phyloP scores from a whole-genome alignment of 2,888 invertebrate genomes.

The Dynastes maya region DNA sequence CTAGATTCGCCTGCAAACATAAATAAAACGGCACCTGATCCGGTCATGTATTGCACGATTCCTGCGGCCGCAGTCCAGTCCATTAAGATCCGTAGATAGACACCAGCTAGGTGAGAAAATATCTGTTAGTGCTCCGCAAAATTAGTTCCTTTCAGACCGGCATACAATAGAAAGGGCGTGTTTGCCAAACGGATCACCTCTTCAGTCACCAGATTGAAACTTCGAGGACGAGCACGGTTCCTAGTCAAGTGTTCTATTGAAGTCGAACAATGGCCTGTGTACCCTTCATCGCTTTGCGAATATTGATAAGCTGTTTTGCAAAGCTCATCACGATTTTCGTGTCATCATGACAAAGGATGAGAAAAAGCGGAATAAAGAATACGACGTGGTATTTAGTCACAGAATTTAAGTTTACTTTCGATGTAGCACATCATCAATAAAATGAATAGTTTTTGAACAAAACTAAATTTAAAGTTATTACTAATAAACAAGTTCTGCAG shows the following conservation, averaged over 20 bases:
- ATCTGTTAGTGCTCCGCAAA: constrained; percentile 60
- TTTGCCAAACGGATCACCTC: constrained; percentile 61
- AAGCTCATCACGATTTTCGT: constrained; percentile 59
- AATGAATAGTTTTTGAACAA: too few species aligned
- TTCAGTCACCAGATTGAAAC: constrained; percentile 62
- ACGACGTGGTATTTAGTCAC: not conserved
- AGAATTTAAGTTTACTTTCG: not conserved
- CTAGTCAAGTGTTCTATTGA: constrained; percentile 64
- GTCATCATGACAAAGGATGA: constrained; percentile 12
- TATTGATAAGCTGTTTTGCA: constrained; percentile 65
- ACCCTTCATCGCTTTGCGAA: constrained; percentile 62
- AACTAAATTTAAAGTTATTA: too few species aligned
- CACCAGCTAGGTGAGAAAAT: constrained; percentile 56
- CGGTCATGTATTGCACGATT: constrained; percentile 23
- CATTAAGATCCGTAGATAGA: constrained; percentile 53
- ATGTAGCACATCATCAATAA: not conserved
- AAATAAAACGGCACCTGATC: constrained; percentile 51
- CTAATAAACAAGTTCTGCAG: too few species aligned
- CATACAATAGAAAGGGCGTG: constrained; percentile 56
- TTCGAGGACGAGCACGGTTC: constrained; percentile 61
- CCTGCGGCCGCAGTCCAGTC: constrained; percentile 3
- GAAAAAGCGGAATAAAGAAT: constrained; percentile 6
- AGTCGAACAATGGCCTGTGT: constrained; percentile 60
- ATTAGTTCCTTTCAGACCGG: constrained; percentile 62
- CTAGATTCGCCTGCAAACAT: constrained; percentile 56